These are phyloP conservation scores for Acromyrmex echinatior DNA, from an alignment of 1,140 invertebrate species.

Conservation along the genomic window DNA sequence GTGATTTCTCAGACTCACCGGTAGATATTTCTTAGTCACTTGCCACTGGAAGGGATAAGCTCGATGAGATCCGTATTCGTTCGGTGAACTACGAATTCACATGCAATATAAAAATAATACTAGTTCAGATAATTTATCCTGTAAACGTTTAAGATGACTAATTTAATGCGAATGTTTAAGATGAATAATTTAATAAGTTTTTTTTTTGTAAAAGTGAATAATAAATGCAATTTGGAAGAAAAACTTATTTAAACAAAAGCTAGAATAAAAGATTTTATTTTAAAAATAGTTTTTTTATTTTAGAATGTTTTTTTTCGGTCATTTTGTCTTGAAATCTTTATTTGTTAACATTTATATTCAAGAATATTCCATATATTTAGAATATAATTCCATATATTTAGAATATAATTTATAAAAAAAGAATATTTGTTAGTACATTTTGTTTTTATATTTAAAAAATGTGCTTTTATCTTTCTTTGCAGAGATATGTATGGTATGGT, in stretches of 20 bases:
- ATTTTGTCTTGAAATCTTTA: neutral
- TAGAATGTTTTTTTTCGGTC: neutral
- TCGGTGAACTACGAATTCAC: neutral
- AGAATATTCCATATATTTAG: neutral
- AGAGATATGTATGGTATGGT: neutral
- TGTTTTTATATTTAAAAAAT: neutral
- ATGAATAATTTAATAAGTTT: slow-evolving; percentile 24
- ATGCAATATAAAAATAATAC: neutral
- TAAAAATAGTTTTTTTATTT: neutral
- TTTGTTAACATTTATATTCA: neutral
- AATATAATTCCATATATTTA: neutral
- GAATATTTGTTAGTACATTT: neutral
- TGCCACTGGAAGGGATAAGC: slow-evolving; percentile 64
- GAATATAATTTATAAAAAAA: neutral
- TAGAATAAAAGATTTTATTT: neutral
- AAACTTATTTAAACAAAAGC: neutral
- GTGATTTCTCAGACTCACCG: slow-evolving; percentile 65
- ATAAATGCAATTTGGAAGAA: neutral
- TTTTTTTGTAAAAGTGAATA: neutral
- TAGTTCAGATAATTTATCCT: neutral
- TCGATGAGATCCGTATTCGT: slow-evolving; percentile 33
- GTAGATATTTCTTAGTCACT: slow-evolving; percentile 62
- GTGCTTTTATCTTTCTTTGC: neutral
- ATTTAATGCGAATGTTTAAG: neutral
- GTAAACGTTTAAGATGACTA: slow-evolving; percentile 14